A percentile compares a stretch with the other conserved stretches of the same genome.
phyloP scores from a whole-genome alignment of 1,140 invertebrate species.

The Drosophila ficusphila region DNA sequence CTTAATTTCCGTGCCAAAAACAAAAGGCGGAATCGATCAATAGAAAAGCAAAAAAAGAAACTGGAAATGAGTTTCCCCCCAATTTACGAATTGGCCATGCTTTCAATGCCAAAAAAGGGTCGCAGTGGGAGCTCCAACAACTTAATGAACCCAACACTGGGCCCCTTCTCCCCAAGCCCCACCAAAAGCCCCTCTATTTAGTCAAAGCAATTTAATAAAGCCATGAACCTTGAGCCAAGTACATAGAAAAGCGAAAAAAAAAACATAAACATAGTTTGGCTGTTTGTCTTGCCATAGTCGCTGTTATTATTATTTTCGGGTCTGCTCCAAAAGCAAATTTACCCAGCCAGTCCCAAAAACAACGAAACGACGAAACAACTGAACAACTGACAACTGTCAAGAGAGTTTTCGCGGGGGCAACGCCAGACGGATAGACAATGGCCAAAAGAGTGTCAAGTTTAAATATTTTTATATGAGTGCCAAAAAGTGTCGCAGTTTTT shows the following conservation, averaged over 20 bases:
- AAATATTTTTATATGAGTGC: constrained; percentile 58
- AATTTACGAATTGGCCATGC: constrained; percentile 71
- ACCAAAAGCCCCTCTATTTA: constrained; percentile 30
- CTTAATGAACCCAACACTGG: constrained; percentile 42
- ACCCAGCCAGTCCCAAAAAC: constrained; percentile 24
- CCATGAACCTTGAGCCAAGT: constrained; percentile 78
- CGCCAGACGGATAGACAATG: constrained; percentile 24
- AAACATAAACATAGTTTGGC: constrained; percentile 41
- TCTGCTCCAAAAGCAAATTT: constrained; percentile 48
- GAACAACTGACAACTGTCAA: constrained; percentile 62
- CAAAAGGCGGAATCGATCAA: constrained; percentile 56
- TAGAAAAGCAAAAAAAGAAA: constrained; percentile 36
- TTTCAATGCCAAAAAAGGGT: constrained; percentile 72
- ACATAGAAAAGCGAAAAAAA: constrained; percentile 53
- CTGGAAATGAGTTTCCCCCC: constrained; percentile 37
- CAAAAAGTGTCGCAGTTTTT: constrained; percentile 58
- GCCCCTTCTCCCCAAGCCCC: no score
- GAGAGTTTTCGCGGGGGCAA: constrained; percentile 14
- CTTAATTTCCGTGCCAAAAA: constrained; percentile 61
- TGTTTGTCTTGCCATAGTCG: constrained; percentile 23
- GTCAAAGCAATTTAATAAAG: constrained; percentile 77
- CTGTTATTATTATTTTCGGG: constrained; percentile 57
- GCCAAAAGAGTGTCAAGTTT: constrained; percentile 74
- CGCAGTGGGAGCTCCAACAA: constrained; percentile 53
- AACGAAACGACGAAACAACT: no score